A percentile compares a stretch with the other conserved stretches of the same genome.
phyloP scores from a whole-genome alignment of 1,140 invertebrate genomes.

The Pentalonia nigronervosa region DNA sequence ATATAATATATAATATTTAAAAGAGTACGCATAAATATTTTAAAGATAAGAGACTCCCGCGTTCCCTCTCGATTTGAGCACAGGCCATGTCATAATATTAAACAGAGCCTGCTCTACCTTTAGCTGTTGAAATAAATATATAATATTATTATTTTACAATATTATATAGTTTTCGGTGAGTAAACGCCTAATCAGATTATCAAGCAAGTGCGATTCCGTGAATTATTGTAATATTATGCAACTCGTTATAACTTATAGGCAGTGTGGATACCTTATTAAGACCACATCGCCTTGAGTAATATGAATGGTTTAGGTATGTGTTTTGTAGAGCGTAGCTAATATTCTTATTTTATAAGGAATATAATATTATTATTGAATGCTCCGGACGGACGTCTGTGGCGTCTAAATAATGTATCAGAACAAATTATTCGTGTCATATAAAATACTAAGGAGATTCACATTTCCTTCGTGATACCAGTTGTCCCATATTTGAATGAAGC shows the following conservation, averaged over 20 bases:
- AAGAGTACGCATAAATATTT: too few relatives aligned
- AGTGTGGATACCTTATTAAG: not conserved
- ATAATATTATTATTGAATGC: not conserved
- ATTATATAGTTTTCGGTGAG: not conserved
- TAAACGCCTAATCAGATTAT: not conserved
- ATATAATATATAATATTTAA: too few relatives aligned
- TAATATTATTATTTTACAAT: not conserved
- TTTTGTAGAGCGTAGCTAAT: not conserved
- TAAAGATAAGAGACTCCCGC: too few relatives aligned
- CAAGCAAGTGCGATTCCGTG: not conserved
- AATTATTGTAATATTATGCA: not conserved
- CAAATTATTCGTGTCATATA: not conserved
- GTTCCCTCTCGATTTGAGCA: too few relatives aligned
- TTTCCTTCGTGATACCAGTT: too few relatives aligned
- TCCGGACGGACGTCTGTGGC: not conserved
- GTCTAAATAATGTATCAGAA: not conserved
- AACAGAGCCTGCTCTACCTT: too few relatives aligned
- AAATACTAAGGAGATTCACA: not conserved
- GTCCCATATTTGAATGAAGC: too few relatives aligned
- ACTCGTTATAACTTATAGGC: not conserved
- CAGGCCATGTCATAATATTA: too few relatives aligned
- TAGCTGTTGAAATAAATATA: not conserved
- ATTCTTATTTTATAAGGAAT: not conserved
- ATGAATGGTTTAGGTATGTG: not conserved
- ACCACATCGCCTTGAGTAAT: not conserved